Conservation (phyloP, 2,797 vertebrate species). For the Crax fasciolata region DNA sequence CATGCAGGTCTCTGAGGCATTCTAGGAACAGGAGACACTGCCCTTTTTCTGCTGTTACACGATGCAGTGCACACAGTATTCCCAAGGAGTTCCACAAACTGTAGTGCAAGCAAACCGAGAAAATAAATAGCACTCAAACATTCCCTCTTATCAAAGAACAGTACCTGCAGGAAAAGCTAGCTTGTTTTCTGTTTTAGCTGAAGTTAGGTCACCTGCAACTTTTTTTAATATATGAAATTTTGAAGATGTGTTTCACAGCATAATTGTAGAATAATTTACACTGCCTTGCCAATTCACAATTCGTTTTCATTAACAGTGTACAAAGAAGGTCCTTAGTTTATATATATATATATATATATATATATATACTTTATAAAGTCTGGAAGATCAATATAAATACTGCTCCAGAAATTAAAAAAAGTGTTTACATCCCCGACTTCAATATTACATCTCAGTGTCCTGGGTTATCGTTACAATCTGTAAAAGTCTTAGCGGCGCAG, state of each 20-base stretch:
- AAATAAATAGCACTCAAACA: conserved; percentile 75
- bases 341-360: conserved; percentile 67
- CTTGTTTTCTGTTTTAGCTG: conserved; percentile 73
- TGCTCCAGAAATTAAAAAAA: conserved; percentile 81
- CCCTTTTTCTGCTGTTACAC: conserved; percentile 50
- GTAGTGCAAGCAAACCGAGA: conserved; percentile 74
- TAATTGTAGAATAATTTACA: conserved; percentile 79
- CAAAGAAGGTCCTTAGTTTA: conserved; percentile 80
- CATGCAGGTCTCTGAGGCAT: neutral
- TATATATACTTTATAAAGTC: conserved; percentile 77
- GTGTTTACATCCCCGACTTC: conserved; percentile 82
- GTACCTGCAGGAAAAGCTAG: conserved; percentile 55
- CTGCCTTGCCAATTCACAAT: conserved; percentile 75
- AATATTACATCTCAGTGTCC: conserved; percentile 87
- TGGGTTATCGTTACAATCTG: conserved; percentile 80
- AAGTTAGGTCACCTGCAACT: conserved; percentile 59
- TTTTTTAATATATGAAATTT: conserved; percentile 71
- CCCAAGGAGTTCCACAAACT: conserved; percentile 57
- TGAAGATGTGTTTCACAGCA: conserved; percentile 81
- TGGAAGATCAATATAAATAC: conserved; percentile 90
- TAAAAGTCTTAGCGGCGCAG: conserved; percentile 92
- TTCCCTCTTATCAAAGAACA: conserved; percentile 63
- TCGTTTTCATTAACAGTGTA: conserved; percentile 79
- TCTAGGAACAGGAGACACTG: conserved; percentile 30
- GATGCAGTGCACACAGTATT: conserved; percentile 49